Base-by-base conservation (phyloP, 1,140 invertebrate species). In the Capitella teleta region DNA sequence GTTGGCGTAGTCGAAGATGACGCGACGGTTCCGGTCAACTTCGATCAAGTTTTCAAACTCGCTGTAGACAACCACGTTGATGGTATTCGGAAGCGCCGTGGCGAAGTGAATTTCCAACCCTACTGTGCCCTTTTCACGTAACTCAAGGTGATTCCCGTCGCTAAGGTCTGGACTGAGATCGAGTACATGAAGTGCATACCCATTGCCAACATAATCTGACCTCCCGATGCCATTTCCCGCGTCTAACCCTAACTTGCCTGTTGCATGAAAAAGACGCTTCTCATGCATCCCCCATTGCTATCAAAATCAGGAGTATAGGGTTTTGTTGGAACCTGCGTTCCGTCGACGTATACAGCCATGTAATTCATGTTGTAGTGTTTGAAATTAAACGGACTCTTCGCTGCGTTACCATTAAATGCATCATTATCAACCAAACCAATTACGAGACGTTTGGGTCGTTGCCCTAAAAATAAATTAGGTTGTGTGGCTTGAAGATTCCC, bases 1-100 rank as follows among this genome's bases (percentile, higher is more conserved):
- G n/a, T n/a, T n/a, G n/a, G n/a, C n/a, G 36, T 37, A 37, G 36
- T 37, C 36, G 36, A 37, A 37, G 2, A 37, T 37, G 36, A 37
- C 36, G 36, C 21, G 16, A 5, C 36, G 16, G 36, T 37, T 37
- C 36, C 8, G 16, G 36, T 37, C 36, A 21, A 37, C 21, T 37
- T 37, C 36, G n/a, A 37, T 18, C 36, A 37, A n/a, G n/a, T n/a
- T 19, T 19, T 37, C 36, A 21, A 37, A 6, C 8, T 37, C 36
- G 36, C 36, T 19, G 36, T 37, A 37, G n/a, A 21, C 36, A 6
- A 37, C 36, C 4, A 37, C 36, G 21, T 37, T 37, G n/a, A 6
- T 19, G n/a, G 36, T 37, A 5, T 37, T n/a, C 2, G 36, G 4
- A 21, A 37, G 36, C 21, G 36, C 8, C 6, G 36, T 6, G 2